A percentile compares a stretch with the other conserved stretches of the same genome.
phyloP scores from a whole-genome alignment of 2,113 vertebrate genomes.

The Gasterosteus aculeatus region DNA sequence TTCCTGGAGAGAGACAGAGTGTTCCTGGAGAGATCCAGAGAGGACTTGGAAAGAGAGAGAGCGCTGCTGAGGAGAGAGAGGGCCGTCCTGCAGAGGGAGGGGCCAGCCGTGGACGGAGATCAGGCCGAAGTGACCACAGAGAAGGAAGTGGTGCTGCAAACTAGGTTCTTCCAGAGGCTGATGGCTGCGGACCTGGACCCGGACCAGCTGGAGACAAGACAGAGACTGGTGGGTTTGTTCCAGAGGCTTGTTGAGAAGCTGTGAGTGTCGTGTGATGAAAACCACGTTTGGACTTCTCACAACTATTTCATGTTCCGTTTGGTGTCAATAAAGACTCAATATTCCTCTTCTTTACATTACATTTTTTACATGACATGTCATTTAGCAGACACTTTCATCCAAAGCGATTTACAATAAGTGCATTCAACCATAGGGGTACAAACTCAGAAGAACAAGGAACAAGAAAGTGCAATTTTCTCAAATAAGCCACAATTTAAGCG shows the following conservation, averaged over 20 bases:
- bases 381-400: too few species aligned
- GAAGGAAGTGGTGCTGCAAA: conserved; percentile 30
- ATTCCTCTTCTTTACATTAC: too few species aligned
- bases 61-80: conserved; percentile 6
- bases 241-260: conserved; percentile 57
- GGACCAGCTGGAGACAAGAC: conserved; percentile 39
- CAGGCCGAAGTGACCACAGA: conserved; percentile 34
- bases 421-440: too few species aligned
- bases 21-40: conserved; percentile 14
- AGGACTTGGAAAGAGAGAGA: conserved; percentile 23
- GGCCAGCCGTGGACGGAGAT: neutral
- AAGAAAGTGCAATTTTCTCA: too few species aligned
- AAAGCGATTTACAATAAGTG: too few species aligned
- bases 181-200: conserved; percentile 29
- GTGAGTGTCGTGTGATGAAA: neutral
- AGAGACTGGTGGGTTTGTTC: conserved; percentile 51
- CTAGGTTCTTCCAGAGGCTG: conserved; percentile 13
- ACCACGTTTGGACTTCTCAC: too few species aligned
- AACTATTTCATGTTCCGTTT: too few species aligned
- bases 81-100: neutral
- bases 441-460: too few species aligned
- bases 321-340: too few species aligned
- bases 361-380: too few species aligned
- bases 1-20: conserved; percentile 15
- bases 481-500: too few species aligned